Evolutionary conservation across 2,888 invertebrate genomes (phyloP), one percentile per base, ranked within the genome.

Genomic region (Zaprionus obscuricornis): DNA sequence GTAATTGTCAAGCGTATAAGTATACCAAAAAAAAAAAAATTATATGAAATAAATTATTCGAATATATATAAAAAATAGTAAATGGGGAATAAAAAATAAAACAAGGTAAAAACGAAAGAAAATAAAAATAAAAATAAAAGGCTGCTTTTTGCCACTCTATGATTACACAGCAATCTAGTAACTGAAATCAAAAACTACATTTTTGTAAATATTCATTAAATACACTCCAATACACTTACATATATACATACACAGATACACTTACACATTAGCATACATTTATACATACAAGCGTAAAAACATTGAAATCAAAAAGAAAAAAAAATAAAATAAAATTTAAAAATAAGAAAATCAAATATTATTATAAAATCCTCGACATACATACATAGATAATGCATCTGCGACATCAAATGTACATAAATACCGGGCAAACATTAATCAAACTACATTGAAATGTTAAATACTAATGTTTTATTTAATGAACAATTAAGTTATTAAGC

Each of bases 391-490:
- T 1, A 64, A 8, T 68, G 54, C 55, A 69, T 51, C 17, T 29
- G 16, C 42, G 45, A 39, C 74, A 82, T 73, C 62, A 60, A 49
- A 67, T 78, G 85, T 78, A 82, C 29, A 85, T 85, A 85, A 34
- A 49, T 47, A 81, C 66, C 71, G 78, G 72, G 66, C 79, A 85
- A 68, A 62, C 83, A 79, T 74, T 57, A 79, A 85, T 79, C 78
- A 85, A 78, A 82, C 60, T 68, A 85, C 79, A 79, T 79, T 79
- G 85, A 82, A 82, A 71, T 82, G 78, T 85, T 74, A 60, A 82
- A 74, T 42, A 67, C 27, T 62, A 58, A 74, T n/a, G n/a, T 31
- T 74, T 66, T 74, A 66, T 75, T 57, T 78, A 68, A 37, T 45
- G 52, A 69, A 64, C 58, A 56, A 66, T 42, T 79, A 57, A 58